phyloP scores from a whole-genome alignment of 2,797 vertebrate species.

The Tragopan temminckii region DNA sequence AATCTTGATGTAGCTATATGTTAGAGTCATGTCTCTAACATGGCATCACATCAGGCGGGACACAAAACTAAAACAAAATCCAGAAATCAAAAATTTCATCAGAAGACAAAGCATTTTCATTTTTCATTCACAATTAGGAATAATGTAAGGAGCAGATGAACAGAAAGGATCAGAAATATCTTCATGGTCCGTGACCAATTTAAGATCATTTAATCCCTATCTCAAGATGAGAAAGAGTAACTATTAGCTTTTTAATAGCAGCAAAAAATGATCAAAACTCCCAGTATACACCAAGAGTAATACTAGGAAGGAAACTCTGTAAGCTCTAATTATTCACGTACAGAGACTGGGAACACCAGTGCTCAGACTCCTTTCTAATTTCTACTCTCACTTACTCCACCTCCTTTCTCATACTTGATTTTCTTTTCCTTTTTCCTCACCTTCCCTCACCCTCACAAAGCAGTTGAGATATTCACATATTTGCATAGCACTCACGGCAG shows the following conservation, averaged over 20 bases:
- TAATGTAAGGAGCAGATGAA: neutral
- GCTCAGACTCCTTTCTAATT: neutral
- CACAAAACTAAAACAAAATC: conserved; percentile 5
- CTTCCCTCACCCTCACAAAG: neutral
- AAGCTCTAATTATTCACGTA: neutral
- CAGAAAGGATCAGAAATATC: neutral
- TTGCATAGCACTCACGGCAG: neutral
- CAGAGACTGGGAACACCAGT: neutral
- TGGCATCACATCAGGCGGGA: neutral
- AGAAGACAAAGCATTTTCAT: neutral
- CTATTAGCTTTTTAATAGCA: neutral
- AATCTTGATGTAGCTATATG: neutral
- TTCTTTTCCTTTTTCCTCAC: neutral
- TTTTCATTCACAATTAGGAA: neutral
- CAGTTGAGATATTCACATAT: neutral
- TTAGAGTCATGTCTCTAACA: neutral
- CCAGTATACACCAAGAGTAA: neutral
- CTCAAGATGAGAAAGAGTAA: neutral
- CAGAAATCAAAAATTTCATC: neutral
- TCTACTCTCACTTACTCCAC: neutral
- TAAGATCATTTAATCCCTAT: neutral
- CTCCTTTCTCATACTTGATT: neutral
- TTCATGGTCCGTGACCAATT: neutral
- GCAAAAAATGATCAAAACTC: neutral
- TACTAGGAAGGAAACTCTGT: neutral